Evolutionary conservation across 2,888 invertebrate species (phyloP).

Genomic region (Lasioglossum figueresi): DNA sequence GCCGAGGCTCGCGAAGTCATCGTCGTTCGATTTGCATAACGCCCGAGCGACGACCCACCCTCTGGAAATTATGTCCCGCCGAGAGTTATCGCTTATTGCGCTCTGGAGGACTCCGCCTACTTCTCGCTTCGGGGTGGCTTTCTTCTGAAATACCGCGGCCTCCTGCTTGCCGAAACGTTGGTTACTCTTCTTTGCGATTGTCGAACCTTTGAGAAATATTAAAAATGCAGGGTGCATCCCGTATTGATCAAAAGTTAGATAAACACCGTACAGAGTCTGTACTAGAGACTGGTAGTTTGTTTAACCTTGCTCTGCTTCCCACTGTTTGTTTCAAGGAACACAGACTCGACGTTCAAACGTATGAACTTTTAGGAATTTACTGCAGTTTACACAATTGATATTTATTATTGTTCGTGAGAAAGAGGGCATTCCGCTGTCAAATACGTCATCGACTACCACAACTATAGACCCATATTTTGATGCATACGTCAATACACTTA

Average conservation of each 20-base stretch:
- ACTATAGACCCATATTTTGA: background rate
- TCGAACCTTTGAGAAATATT: background rate
- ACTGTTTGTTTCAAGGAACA: background rate
- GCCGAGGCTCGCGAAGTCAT: conserved; percentile 30
- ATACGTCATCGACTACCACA: background rate
- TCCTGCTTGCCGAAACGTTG: background rate
- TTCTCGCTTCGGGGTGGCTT: conserved; percentile 4
- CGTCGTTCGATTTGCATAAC: conserved; percentile 42
- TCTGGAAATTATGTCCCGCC: conserved; percentile 31
- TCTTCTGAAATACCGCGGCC: background rate
- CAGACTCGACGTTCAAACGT: background rate
- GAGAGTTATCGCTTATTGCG: conserved; percentile 15
- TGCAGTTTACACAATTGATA: background rate
- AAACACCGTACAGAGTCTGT: background rate
- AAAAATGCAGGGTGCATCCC: background rate
- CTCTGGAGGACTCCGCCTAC: background rate
- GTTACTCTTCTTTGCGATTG: background rate
- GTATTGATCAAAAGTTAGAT: background rate
- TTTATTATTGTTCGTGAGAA: background rate
- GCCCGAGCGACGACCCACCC: background rate
- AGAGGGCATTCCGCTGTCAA: background rate
- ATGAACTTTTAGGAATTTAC: background rate
- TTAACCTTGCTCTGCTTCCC: background rate
- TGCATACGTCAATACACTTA: background rate
- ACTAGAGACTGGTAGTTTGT: background rate